Evolutionary conservation across 2,888 invertebrate genomes (phyloP).

Genomic region (Acanthosepion lycidas): DNA sequence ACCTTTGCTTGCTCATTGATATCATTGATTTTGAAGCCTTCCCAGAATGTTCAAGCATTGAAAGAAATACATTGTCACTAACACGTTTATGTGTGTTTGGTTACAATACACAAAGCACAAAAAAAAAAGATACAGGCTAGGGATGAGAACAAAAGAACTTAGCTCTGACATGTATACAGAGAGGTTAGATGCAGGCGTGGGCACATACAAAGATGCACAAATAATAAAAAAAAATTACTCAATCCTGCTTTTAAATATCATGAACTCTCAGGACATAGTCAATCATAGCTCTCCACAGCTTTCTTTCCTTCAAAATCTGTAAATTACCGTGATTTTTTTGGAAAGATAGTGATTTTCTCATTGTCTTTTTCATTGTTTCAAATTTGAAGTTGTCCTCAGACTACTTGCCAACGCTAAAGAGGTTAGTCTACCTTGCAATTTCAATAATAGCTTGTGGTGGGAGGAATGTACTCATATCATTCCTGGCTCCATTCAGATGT

Average conservation of each 20-base stretch:
- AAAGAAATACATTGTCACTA: background rate
- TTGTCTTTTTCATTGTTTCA: too few relatives aligned
- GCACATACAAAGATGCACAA: background rate
- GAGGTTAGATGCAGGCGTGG: background rate
- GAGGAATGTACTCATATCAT: too few relatives aligned
- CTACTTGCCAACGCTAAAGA: too few relatives aligned
- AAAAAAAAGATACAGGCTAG: background rate
- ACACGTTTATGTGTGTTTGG: background rate
- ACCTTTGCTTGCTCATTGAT: background rate
- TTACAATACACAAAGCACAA: background rate
- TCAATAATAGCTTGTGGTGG: too few relatives aligned
- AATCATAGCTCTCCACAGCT: too few relatives aligned
- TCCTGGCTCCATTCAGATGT: too few relatives aligned
- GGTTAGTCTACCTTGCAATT: too few relatives aligned
- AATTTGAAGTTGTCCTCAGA: too few relatives aligned
- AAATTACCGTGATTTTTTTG: too few relatives aligned
- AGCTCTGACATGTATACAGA: background rate
- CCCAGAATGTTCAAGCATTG: background rate
- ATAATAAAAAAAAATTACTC: background rate
- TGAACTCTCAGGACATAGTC: too few relatives aligned
- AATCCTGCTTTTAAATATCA: background rate
- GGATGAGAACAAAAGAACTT: background rate
- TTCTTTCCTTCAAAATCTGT: too few relatives aligned
- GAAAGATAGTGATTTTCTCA: too few relatives aligned
- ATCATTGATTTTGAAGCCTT: background rate